Percentiles rank a stretch among this genome's conserved stretches.
These are phyloP conservation scores for Synaphobranchus kaupii DNA, from an alignment of 2,797 vertebrate species.

Conservation along the genomic window DNA sequence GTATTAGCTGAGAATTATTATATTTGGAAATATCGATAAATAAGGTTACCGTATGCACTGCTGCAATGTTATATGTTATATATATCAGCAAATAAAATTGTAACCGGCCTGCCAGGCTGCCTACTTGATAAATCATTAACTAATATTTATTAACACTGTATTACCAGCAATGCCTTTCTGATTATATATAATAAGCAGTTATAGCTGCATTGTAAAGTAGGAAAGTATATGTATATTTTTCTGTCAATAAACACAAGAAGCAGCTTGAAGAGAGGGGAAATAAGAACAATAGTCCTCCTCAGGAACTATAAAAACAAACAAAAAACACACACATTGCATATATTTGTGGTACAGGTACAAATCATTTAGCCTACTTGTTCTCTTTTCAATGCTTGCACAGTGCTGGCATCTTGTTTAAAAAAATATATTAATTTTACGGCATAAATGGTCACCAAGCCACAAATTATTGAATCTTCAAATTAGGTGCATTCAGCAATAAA, in stretches of 20 bases:
- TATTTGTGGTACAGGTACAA: background rate
- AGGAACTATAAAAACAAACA: background rate
- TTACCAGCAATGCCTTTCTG: background rate
- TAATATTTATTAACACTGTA: background rate
- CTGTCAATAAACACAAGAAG: background rate
- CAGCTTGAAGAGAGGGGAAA: background rate
- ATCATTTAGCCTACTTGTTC: background rate
- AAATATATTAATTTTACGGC: background rate
- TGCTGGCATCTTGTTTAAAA: background rate
- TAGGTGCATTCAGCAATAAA: too few species aligned
- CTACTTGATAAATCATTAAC: background rate
- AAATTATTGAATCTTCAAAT: background rate
- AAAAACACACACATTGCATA: background rate
- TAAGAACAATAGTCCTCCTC: background rate
- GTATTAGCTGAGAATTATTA: background rate
- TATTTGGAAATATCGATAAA: background rate
- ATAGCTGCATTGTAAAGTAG: background rate
- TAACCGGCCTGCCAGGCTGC: background rate
- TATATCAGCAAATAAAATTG: background rate
- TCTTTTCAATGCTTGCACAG: background rate
- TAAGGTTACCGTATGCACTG: background rate
- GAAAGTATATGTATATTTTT: background rate
- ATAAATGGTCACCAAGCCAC: background rate
- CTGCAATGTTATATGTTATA: background rate
- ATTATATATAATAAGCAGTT: background rate